phyloP scores from a whole-genome alignment of 2,888 invertebrate genomes.

The Agonopterix subpropinquella region DNA sequence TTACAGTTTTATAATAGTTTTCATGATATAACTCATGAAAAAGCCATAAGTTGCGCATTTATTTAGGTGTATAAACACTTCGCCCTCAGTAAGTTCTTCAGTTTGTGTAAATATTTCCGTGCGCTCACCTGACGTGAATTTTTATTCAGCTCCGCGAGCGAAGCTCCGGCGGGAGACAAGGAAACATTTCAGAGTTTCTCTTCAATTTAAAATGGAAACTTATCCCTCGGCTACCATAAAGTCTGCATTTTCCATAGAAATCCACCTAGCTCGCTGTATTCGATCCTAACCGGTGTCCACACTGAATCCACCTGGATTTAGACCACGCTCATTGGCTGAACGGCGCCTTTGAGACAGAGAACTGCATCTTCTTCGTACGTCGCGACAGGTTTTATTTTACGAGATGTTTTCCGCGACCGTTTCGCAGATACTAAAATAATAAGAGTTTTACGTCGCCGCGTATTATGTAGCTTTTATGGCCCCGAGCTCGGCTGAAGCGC shows the following conservation, averaged over 20 bases:
- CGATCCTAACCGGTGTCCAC: constrained; percentile 68
- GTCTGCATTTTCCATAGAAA: constrained; percentile 73
- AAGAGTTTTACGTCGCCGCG: constrained; percentile 70
- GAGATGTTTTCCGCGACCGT: constrained; percentile 67
- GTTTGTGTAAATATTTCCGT: constrained; percentile 63
- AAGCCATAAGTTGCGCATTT: constrained; percentile 26
- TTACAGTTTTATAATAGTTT: too few relatives aligned
- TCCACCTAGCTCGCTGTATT: constrained; percentile 58
- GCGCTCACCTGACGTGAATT: constrained; percentile 62
- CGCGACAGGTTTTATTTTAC: constrained; percentile 67
- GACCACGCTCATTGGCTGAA: constrained; percentile 47
- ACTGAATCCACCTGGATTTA: constrained; percentile 68
- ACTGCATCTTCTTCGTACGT: constrained; percentile 40
- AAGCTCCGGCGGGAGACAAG: constrained; percentile 59
- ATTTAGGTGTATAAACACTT: constrained; percentile 39
- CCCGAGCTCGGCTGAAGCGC: constrained; percentile 63
- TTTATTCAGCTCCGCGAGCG: constrained; percentile 57
- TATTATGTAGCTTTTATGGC: constrained; percentile 71
- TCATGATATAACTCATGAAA: neutral
- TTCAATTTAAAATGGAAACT: constrained; percentile 74
- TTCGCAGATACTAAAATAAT: constrained; percentile 75
- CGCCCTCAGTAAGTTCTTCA: constrained; percentile 40
- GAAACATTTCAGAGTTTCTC: constrained; percentile 68
- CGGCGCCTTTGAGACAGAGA: constrained; percentile 36
- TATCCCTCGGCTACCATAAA: constrained; percentile 72